Percentiles rank a stretch among this genome's conserved stretches.
Conservation (phyloP, 2,888 invertebrate genomes). For the Fragum sueziense region DNA sequence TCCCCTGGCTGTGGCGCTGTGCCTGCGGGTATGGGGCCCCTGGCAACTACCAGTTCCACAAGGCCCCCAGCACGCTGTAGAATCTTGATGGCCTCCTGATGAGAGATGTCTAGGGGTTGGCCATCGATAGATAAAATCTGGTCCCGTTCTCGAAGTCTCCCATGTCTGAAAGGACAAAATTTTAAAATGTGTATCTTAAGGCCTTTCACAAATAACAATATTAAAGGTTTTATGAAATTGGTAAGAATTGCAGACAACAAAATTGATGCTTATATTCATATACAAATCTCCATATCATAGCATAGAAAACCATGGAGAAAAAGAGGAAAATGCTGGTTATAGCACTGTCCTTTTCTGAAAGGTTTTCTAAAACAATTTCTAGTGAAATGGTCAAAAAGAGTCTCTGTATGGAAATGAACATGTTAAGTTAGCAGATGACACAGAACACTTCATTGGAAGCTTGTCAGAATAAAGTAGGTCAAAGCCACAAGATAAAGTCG, state of each 20-base stretch:
- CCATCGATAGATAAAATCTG: conserved; percentile 93
- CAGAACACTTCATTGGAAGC: too few species aligned
- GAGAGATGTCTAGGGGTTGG: conserved; percentile 88
- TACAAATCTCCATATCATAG: not conserved
- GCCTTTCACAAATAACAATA: too few species aligned
- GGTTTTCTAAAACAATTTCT: not conserved
- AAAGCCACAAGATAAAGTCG: too few species aligned
- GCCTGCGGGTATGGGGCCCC: conserved; percentile 68
- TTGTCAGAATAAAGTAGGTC: too few species aligned
- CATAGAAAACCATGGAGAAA: not conserved
- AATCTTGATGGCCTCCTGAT: conserved; percentile 91
- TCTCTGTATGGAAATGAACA: not conserved
- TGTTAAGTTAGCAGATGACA: too few species aligned
- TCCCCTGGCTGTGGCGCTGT: conserved; percentile 26
- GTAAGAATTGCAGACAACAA: not conserved
- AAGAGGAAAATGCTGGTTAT: not conserved
- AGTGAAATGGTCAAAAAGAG: not conserved
- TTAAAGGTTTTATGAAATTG: too few species aligned
- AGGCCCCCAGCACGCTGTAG: conserved; percentile 88
- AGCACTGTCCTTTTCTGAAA: not conserved
- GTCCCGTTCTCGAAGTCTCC: conserved; percentile 89
- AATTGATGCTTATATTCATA: too few species aligned
- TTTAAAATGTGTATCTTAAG: too few species aligned
- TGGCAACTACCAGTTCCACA: conserved; percentile 82
- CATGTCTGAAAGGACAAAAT: conserved; percentile 85